These are phyloP conservation scores for Rhabdophis nuchalis DNA, from an alignment of 2,797 vertebrate genomes.

Conservation along the genomic window DNA sequence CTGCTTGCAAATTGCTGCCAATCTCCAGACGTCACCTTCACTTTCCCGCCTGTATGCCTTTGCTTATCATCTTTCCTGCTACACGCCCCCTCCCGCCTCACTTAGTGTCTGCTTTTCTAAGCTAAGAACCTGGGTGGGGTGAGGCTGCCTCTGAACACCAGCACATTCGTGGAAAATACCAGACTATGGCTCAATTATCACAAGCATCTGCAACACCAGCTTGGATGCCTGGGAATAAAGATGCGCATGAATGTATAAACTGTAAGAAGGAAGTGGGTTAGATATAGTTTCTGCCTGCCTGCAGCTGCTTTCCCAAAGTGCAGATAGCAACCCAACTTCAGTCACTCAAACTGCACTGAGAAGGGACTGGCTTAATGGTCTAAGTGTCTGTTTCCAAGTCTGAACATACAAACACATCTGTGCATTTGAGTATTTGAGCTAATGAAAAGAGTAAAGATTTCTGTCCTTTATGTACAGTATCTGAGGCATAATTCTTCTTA, in stretches of 20 bases:
- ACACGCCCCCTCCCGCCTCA: neutral
- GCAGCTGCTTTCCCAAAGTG: neutral
- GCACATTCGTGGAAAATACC: neutral
- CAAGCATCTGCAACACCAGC: neutral
- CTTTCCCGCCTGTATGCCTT: neutral
- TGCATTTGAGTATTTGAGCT: neutral
- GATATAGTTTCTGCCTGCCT: neutral
- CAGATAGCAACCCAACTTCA: neutral
- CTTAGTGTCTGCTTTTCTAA: neutral
- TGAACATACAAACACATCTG: neutral
- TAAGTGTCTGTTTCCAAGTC: neutral
- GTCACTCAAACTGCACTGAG: neutral
- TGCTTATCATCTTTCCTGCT: neutral
- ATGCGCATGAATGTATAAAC: neutral
- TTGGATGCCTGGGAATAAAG: neutral
- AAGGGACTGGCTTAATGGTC: neutral
- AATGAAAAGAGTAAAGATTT: neutral
- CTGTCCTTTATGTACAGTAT: neutral
- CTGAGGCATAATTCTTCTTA: neutral
- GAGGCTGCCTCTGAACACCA: neutral
- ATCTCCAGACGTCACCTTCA: neutral
- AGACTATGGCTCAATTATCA: neutral
- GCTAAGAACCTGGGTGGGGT: neutral
- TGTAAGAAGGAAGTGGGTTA: neutral
- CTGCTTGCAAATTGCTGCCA: neutral